Evolutionary conservation across 2,113 vertebrate species (phyloP).

Genomic region (Philantomba maxwellii): DNA sequence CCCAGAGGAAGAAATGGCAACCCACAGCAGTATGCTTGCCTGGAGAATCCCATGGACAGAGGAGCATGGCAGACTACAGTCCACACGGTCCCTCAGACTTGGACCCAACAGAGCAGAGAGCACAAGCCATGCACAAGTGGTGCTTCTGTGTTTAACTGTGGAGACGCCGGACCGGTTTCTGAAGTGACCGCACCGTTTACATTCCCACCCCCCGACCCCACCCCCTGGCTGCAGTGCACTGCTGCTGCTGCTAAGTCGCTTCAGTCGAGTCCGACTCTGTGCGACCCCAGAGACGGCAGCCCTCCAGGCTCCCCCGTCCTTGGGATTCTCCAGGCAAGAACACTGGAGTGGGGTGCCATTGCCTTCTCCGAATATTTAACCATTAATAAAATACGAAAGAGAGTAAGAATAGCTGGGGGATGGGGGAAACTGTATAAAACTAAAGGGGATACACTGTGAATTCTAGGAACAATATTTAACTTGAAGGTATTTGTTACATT

Average conservation of each 20-base stretch:
- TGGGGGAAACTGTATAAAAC: not conserved
- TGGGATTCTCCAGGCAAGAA: no score
- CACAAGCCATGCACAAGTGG: not conserved
- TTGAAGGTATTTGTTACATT: not conserved
- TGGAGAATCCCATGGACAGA: not conserved
- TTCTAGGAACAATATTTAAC: not conserved
- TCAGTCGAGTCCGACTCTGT: no score
- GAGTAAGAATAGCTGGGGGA: not conserved
- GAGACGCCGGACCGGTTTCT: rapidly evolving
- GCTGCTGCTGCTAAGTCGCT: no score
- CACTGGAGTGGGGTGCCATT: no score
- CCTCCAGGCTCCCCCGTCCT: no score
- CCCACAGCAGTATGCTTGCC: not conserved
- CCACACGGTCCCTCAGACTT: not conserved
- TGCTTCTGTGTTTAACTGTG: no score
- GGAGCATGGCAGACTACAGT: not conserved
- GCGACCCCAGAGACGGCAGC: no score
- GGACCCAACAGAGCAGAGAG: not conserved
- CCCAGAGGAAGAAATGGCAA: not conserved
- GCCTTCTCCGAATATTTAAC: constrained; percentile 6
- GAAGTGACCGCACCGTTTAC: rapidly evolving
- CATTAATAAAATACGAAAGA: not conserved
- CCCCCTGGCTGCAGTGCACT: rapidly evolving
- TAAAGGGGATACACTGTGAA: not conserved
- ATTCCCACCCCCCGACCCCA: no score